Percentiles rank a stretch among this genome's conserved stretches.
phyloP scores from a whole-genome alignment of 2,888 invertebrate species.

The Lepas anatifera region DNA sequence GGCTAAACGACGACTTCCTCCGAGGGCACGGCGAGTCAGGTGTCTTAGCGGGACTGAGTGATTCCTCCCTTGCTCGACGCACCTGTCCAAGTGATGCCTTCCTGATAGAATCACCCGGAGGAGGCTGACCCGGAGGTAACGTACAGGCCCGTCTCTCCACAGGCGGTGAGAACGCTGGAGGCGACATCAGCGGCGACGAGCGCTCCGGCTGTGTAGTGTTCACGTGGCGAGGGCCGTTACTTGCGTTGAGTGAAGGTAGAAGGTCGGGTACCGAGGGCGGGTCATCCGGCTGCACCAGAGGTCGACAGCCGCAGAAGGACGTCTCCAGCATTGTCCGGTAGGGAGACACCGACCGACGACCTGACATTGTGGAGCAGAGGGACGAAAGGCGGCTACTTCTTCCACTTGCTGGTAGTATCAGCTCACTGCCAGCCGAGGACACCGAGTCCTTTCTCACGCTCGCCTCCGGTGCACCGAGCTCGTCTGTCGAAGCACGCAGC shows the following conservation, averaged over 20 bases:
- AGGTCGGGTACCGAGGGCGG: not conserved
- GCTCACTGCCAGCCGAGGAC: conserved; percentile 28
- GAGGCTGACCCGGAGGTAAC: not conserved
- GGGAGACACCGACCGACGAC: conserved; percentile 53
- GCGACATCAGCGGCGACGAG: not conserved
- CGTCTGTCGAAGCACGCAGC: conserved; percentile 34
- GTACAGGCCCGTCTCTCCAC: not conserved
- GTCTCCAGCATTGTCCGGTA: conserved; percentile 38
- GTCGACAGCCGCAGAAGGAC: conserved; percentile 24
- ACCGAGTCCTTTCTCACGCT: conserved; percentile 29
- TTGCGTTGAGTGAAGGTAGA: not conserved
- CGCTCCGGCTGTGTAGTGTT: not conserved
- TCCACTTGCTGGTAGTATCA: conserved; percentile 42
- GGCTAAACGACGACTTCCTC: conserved; percentile 27
- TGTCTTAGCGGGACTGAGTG: not conserved
- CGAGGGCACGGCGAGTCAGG: not conserved
- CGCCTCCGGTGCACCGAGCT: conserved; percentile 32
- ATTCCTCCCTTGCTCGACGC: not conserved
- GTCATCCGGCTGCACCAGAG: conserved; percentile 1
- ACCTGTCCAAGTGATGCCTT: not conserved
- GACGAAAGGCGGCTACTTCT: conserved; percentile 70
- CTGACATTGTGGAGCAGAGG: conserved; percentile 48
- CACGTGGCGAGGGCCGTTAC: not conserved
- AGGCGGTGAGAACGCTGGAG: not conserved
- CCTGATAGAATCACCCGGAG: not conserved